phyloP scores from a whole-genome alignment of 2,113 vertebrate genomes.

The Haemorhous mexicanus region DNA sequence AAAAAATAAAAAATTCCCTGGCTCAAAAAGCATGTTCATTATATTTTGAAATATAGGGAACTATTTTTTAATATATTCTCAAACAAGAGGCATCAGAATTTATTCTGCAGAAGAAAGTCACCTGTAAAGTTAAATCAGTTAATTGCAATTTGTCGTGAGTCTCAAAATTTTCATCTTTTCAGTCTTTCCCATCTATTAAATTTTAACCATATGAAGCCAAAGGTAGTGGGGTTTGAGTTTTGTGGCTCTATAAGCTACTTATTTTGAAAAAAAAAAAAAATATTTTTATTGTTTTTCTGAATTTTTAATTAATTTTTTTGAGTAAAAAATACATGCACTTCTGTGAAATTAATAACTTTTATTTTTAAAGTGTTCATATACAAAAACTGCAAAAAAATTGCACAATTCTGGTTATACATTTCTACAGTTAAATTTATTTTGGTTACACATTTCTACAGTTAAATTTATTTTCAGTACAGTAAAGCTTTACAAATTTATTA shows the following conservation, averaged over 20 bases:
- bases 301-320: slow-evolving; percentile 51
- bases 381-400: neutral
- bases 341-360: neutral
- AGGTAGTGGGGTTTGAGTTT: neutral
- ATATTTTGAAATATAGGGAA: neutral
- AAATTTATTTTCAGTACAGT: neutral
- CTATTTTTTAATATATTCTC: neutral
- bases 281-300: slow-evolving; percentile 39
- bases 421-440: neutral
- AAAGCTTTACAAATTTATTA: neutral
- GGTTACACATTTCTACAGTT: neutral
- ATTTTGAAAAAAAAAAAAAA: neutral
- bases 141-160: neutral
- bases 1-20: neutral
- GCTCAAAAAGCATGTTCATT: neutral
- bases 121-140: neutral
- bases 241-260: neutral
- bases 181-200: neutral
- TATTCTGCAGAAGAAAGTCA: neutral
- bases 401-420: neutral
- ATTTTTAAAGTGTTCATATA: neutral
- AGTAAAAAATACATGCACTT: slow-evolving; percentile 65
- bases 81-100: neutral
- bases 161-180: neutral
- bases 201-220: neutral